Base-by-base conservation (phyloP, 2,113 vertebrate species). In the Glaucidium brasilianum region DNA sequence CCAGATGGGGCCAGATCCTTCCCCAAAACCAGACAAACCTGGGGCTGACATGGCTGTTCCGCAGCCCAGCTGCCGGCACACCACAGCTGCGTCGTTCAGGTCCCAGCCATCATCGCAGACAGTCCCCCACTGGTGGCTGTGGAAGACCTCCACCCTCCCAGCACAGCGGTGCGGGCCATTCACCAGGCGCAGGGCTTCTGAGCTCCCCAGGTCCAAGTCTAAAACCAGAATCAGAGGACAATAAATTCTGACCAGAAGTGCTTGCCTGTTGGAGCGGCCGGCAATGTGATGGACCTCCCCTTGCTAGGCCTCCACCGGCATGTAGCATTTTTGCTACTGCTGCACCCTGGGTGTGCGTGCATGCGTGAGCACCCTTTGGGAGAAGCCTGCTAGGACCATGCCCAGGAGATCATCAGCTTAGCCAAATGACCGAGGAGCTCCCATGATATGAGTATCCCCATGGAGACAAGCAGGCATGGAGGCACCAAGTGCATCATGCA, bases 61-160 rank as follows among this genome's bases (percentile, higher is more conserved):
- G 0, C 98, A 98, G 56, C 96, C 97, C 85, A 98, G 72, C 76
- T 97, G 96, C 27, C 85, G 86, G 86, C 98, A 98, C 34, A 97
- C 98, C 98, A 86, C 83, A 1, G 68, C 17, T 1, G 98, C 99
- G 29, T 99, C 97, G 14, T 98, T 98, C 78, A 99, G 97, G 92
- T 98, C 98, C 77, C 99, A 99, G 43, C 98, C 95, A 1, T 99
- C 98, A 2, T 99, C 99, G 14, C 99, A 99, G 73, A 99, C 94
- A 0, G 99, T 99, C 15, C 99, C 99, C 99, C 99, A 99, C 23
- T 98, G 98, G 81, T 97, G 98, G 90, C 98, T 98, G 97, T 99
- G 98, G 20, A 99, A 97, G 73, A 99, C 98, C 92, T 99, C 99
- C 19, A 94, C 75, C 58, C 93, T 74, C 12, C 93, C 93, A 0